Evolutionary conservation across 2,888 invertebrate genomes (phyloP).

Genomic region (Iphiclides podalirius): DNA sequence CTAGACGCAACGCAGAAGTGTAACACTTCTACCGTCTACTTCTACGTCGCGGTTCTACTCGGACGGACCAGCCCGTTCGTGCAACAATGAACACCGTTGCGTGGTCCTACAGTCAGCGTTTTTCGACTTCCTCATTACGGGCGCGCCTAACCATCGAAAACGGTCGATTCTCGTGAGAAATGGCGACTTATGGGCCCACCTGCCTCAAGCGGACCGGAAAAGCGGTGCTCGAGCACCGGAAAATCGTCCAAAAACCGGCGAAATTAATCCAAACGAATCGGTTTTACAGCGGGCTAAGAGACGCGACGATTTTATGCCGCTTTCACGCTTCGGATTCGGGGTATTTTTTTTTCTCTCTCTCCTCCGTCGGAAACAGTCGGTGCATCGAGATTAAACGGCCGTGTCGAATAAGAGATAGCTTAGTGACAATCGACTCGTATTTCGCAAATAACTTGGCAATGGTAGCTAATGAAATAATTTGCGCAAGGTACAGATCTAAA

Average conservation of each 20-base stretch:
- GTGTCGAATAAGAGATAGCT: conserved; percentile 41
- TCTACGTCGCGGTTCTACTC: too few relatives aligned
- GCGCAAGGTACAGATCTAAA: too few relatives aligned
- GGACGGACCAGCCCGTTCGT: too few relatives aligned
- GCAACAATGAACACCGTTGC: too few relatives aligned
- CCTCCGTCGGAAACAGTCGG: conserved; percentile 51
- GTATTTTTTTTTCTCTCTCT: conserved; percentile 43
- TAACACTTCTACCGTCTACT: too few relatives aligned
- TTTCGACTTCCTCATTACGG: conserved; percentile 57
- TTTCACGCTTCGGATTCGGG: conserved; percentile 56
- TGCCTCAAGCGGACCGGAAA: conserved; percentile 71
- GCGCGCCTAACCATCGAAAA: conserved; percentile 48
- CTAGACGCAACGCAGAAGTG: too few relatives aligned
- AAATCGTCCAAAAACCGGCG: conserved; percentile 73
- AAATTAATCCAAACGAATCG: conserved; percentile 68
- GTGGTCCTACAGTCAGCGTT: too few relatives aligned
- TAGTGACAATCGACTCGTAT: conserved; percentile 2
- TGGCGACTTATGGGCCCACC: conserved; percentile 55
- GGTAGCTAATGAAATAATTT: too few relatives aligned
- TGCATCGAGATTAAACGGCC: conserved; percentile 58
- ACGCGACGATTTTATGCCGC: conserved; percentile 55
- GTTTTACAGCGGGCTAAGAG: conserved; percentile 53
- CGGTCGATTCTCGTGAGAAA: conserved; percentile 71
- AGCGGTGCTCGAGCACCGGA: conserved; percentile 71
- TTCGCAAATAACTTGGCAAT: too few relatives aligned